phyloP scores from a whole-genome alignment of 2,888 invertebrate species.

The Branchellion lobata region DNA sequence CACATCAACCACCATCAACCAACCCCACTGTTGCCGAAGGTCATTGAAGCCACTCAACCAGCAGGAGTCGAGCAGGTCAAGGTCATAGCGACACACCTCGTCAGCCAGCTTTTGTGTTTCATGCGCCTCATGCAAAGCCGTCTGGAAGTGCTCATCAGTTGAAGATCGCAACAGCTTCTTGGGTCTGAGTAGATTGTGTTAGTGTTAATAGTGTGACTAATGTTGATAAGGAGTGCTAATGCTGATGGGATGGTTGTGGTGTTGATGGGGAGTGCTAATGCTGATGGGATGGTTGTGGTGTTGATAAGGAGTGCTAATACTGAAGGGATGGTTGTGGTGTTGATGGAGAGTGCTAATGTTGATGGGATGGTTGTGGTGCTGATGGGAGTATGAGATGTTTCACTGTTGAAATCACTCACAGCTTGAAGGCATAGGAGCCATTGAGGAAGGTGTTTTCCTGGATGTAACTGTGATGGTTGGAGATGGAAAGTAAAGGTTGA shows the following conservation, averaged over 20 bases:
- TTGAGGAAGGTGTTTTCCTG: constrained; percentile 46
- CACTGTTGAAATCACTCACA: constrained; percentile 48
- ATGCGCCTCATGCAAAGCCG: constrained; percentile 81
- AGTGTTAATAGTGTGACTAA: too few species aligned
- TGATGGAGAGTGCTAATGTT: neutral
- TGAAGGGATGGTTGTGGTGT: too few species aligned
- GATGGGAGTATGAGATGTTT: neutral
- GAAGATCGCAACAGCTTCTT: constrained; percentile 88
- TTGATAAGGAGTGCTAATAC: too few species aligned
- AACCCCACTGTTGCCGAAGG: constrained; percentile 70
- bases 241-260: too few species aligned
- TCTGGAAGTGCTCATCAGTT: constrained; percentile 80
- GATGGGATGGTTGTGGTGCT: neutral
- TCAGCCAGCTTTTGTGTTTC: constrained; percentile 84
- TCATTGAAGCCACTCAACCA: constrained; percentile 85
- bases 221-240: too few species aligned
- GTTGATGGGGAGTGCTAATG: too few species aligned
- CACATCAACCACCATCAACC: neutral
- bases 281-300: too few species aligned
- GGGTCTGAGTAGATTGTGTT: constrained; percentile 63
- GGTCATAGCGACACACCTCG: constrained; percentile 89
- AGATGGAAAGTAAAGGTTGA: neutral
- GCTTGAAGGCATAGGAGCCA: constrained; percentile 50
- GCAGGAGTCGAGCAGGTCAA: constrained; percentile 86
- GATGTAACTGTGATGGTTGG: constrained; percentile 35